Evolutionary conservation across 2,888 invertebrate genomes (phyloP), one percentile per base, ranked within the genome.

Genomic region (Trachelus iudaicus): DNA sequence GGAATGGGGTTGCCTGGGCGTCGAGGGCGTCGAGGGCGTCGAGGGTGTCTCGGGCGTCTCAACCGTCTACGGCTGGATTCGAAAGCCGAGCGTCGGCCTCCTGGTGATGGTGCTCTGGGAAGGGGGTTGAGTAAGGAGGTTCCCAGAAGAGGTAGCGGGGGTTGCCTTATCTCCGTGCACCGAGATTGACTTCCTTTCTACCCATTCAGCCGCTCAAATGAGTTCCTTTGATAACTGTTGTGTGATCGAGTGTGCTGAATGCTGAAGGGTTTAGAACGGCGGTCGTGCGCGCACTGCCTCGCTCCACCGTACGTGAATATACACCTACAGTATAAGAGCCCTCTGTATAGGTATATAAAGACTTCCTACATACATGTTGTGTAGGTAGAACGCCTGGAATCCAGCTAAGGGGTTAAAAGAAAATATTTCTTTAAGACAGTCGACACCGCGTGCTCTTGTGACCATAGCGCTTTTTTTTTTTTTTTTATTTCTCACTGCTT

Each of bases 201-300:
- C 85, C 90, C 88, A 90, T 89, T 89, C 90, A 90, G 83, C 87
- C 89, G 90, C 90, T 90, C 90, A 89, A 90, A 91, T 91, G 88
- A 91, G 91, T 91, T 91, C 91, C 90, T 91, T 91, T 91, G 91
- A 90, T 91, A 91, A 91, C 90, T 91, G 91, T 91, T 90, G 90
- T 90, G 90, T 89, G 90, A 91, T 91, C 90, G 90, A 90, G 90
- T 90, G 90, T 88, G 88, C 89, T 90, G 91, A 90, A 91, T 90
- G 89, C 90, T 90, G 90, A 90, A 90, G 90, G 91, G 90, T 89
- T 90, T 89, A 86, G 84, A 85, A 84, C 85, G 82, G 76, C 75
- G 78, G 76, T 78, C 76, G 76, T 81, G 83, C 82, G 83, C 84
- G 81, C 85, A 83, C 83, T 82, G 83, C 78, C 83, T 34, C 33